Percentiles rank a stretch among this genome's conserved stretches.
These are phyloP conservation scores for Cryptophagus acutangulus DNA, from an alignment of 2,888 invertebrate species.

Conservation along the genomic window DNA sequence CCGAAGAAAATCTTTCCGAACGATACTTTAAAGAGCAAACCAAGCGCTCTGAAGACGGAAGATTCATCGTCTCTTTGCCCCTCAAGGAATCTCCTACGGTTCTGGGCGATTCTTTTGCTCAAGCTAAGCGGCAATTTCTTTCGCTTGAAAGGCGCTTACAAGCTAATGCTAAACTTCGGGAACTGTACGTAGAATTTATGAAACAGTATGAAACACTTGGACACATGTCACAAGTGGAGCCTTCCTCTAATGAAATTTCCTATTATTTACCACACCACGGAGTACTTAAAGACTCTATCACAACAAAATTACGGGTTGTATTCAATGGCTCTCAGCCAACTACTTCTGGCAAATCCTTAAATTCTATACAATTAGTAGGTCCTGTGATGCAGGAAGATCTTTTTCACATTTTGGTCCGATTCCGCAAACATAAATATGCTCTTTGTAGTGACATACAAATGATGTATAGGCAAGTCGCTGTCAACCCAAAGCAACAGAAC, in stretches of 20 bases:
- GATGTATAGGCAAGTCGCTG: conserved; percentile 1
- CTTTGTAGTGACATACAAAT: conserved; percentile 1
- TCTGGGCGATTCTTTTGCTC: not conserved
- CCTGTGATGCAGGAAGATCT: conserved; percentile 3
- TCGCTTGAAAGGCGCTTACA: not conserved
- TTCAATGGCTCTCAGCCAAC: not conserved
- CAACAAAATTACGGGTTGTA: conserved; percentile 5
- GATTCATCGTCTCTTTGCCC: not conserved
- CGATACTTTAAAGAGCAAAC: not conserved
- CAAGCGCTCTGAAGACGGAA: not conserved
- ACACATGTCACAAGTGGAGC: not conserved
- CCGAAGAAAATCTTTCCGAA: not conserved
- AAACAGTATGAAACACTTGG: not conserved
- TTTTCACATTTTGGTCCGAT: not conserved
- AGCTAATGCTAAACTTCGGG: not conserved
- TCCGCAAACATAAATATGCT: conserved; percentile 1
- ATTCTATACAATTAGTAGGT: not conserved
- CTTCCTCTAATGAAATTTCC: no score
- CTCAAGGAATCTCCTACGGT: not conserved
- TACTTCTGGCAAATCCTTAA: not conserved
- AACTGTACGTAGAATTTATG: conserved; percentile 2
- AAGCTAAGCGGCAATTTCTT: not conserved
- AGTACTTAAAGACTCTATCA: not conserved
- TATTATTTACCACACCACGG: conserved; percentile 4
- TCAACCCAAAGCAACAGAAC: not conserved